Evolutionary conservation across 23 tunicate species (phyloP), one percentile per base, ranked within the genome.

Genomic region (Aplidium turbinatum): DNA sequence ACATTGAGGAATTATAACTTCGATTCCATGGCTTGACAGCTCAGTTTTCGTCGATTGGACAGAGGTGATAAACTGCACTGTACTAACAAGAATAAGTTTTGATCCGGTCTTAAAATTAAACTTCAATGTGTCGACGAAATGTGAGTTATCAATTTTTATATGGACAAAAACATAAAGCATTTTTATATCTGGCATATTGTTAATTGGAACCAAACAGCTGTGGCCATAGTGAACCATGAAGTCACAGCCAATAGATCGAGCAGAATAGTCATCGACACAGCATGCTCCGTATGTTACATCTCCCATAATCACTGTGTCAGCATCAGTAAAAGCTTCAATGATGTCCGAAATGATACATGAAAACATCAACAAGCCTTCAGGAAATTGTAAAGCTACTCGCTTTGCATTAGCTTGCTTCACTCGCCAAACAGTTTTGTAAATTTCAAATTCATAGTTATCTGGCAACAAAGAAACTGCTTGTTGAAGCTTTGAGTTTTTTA

Each of bases 281-380:
- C 99, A 94, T 3, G 99, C 99, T 20, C 99, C 99, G 62, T 94
- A 94, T 3, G 99, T 94, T 9, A 93, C 95, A 53, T 94, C 94
- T 22, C 95, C 99, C 99, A 94, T 94, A 24, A 94, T 82, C 11
- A 94, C 90, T 58, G 94, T 86, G 19, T 81, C 89, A 19, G 94
- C 88, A 19, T 77, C 84, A 0, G 99, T 94, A 64, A 94, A 94
- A 7, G 82, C 83, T 72, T 94, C 99, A 21, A 94, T 72, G 28
- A 94, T 82, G 56, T 94, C 99, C 1, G 95, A 73, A 58, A 94
- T 94, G 0, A 91, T 58, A 57, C 94, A 87, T 1, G 99, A 82
- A 72, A 94, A 94, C 83, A 94, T 55, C 1, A 87, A 57, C 22
- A 94, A 63, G 31, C 99, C 99, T 61, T 94, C 99, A 0, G 99